Percentiles rank a stretch among this genome's conserved stretches.
Conservation (phyloP, 37 sponge, comb jelly and placozoan genomes). For the Diacarnus erythraeanus region DNA sequence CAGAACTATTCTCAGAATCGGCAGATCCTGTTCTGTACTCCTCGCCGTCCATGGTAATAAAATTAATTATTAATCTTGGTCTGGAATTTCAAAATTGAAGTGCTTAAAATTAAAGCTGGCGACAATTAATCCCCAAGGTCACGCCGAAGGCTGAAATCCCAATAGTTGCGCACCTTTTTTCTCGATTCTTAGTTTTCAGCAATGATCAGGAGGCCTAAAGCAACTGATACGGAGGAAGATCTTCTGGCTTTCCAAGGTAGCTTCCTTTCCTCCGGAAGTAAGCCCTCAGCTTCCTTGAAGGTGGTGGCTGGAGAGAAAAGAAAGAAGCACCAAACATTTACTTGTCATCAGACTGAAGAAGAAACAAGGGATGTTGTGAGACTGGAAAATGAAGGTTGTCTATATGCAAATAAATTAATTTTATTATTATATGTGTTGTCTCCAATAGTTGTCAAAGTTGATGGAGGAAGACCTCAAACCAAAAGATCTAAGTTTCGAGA, state of each 20-base stretch:
- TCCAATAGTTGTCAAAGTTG: neutral
- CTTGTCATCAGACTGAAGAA: neutral
- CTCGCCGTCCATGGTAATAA: neutral
- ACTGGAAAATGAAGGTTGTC: constrained; percentile 11
- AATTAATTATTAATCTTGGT: no score
- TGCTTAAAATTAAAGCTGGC: no score
- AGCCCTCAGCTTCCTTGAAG: constrained; percentile 48
- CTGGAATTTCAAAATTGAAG: no score
- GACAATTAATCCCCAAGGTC: no score
- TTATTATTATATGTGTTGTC: no score
- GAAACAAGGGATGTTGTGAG: constrained; percentile 39
- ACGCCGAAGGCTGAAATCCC: no score
- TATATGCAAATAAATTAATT: neutral
- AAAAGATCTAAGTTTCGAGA: constrained; percentile 69
- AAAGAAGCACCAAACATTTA: neutral
- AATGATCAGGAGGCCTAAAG: constrained; percentile 74
- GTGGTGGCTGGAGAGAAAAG: constrained; percentile 43
- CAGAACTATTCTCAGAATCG: constrained; percentile 44
- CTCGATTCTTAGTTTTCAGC: no score
- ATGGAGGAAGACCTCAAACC: constrained; percentile 12
- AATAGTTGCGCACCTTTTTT: no score
- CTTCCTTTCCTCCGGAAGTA: constrained; percentile 52
- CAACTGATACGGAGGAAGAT: constrained; percentile 78
- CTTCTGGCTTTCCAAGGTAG: constrained; percentile 67
- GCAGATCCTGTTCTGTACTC: constrained; percentile 35